These are phyloP conservation scores for Catostylus mosaicus DNA, from an alignment of 30 jellyfish, hydroid and myxozoan genomes.

Conservation along the genomic window DNA sequence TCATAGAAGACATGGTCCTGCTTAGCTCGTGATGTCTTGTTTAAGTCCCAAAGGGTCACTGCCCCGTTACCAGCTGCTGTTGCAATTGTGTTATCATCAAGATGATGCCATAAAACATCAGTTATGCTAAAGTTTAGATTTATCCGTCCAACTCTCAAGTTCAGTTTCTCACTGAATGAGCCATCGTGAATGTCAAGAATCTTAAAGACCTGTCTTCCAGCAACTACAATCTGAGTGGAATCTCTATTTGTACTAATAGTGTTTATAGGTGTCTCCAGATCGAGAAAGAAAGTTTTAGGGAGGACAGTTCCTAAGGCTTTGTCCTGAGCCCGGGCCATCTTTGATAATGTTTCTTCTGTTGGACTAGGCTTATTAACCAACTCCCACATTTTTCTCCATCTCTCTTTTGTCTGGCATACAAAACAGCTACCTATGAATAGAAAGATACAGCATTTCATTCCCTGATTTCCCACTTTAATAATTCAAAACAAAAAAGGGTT, in stretches of 20 bases:
- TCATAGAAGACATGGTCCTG: constrained; percentile 85
- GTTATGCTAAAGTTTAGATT: constrained; percentile 85
- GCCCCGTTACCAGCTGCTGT: constrained; percentile 99
- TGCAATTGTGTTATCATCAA: constrained; percentile 81
- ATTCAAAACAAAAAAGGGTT: no score
- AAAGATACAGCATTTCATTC: background rate
- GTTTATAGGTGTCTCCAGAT: constrained; percentile 80
- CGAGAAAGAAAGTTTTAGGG: constrained; percentile 71
- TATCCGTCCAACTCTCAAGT: constrained; percentile 84
- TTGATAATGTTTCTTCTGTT: constrained; percentile 42
- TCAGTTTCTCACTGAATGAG: constrained; percentile 70
- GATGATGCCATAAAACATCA: constrained; percentile 93
- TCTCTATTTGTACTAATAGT: constrained; percentile 79
- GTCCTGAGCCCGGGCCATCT: constrained; percentile 82
- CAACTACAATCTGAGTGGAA: constrained; percentile 90
- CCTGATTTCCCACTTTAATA: background rate
- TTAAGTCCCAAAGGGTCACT: constrained; percentile 92
- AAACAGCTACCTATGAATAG: background rate
- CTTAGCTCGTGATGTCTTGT: constrained; percentile 66
- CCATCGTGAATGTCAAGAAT: constrained; percentile 67
- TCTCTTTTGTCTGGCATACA: constrained; percentile 15
- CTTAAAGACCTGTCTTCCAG: constrained; percentile 87
- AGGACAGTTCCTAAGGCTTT: constrained; percentile 58
- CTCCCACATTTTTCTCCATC: constrained; percentile 84
- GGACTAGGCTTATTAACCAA: constrained; percentile 71